These are phyloP conservation scores for Diphyllodes magnificus DNA, from an alignment of 2,113 vertebrate genomes.

Conservation along the genomic window DNA sequence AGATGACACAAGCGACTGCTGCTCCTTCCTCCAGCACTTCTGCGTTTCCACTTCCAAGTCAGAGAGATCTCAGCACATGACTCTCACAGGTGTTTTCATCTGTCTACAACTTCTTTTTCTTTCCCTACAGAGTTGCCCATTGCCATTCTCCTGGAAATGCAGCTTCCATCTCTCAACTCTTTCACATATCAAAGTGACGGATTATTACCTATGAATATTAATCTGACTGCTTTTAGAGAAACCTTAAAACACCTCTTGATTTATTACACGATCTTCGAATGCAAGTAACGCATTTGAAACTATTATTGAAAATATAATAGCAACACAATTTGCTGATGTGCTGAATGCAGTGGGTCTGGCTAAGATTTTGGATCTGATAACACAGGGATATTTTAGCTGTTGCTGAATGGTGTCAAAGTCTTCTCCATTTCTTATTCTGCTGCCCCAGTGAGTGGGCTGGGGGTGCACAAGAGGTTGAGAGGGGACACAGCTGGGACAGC, in stretches of 20 bases:
- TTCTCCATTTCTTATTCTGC: neutral
- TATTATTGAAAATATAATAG: neutral
- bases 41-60: neutral
- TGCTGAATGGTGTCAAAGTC: neutral
- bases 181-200: neutral
- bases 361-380: neutral
- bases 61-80: neutral
- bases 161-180: neutral
- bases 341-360: neutral
- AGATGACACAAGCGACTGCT: neutral
- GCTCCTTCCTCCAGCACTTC: neutral
- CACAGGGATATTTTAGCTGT: neutral
- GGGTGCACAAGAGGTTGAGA: neutral
- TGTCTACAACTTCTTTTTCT: neutral
- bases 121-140: neutral
- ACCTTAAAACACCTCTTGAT: neutral
- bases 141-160: neutral
- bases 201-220: neutral
- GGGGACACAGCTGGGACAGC: neutral
- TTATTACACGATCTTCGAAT: neutral
- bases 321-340: neutral
- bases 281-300: neutral
- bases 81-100: neutral
- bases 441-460: neutral
- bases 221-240: neutral